Base-by-base conservation (phyloP, 2,797 vertebrate species). In the Anguilla obscura region DNA sequence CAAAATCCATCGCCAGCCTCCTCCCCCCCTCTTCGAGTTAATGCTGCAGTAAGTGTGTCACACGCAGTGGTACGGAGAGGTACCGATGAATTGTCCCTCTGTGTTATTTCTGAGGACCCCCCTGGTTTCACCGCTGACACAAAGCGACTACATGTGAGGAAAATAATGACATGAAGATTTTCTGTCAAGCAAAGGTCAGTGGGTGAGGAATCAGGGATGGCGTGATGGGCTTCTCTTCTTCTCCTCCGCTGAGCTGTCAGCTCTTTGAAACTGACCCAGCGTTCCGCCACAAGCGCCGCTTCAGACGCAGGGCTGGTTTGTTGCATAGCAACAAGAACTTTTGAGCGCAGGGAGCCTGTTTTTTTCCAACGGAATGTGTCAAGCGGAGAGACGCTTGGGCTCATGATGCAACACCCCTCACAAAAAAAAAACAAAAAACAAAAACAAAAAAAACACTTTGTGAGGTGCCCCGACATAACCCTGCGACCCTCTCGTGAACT, bases 281-380 rank as follows among this genome's bases (percentile, higher is more conserved):
- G 88, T 87, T 88, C 66, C 85, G 84, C 93, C 89, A 89, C 90
- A 88, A 90, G 87, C 90, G 93, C 94, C 92, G 93, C 92, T 95
- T 93, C 94, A 91, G 88, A 91, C 92, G 92, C 94, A 91, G 93
- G 94, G 93, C 94, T 94, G 94, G 94, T 95, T 92, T 94, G 96
- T 96, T 96, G 96, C 96, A 95, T 96, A 96, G 96, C 96, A 96
- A 96, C 96, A 92, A 91, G 91, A 95, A 95, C 92, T 94, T 94
- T 94, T 93, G 92, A 94, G 93, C 91, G 92, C 94, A 93, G 89
- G 90, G 93, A 50, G 95, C 94, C 95, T 91, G 14, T 18, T 85
- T 94, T 95, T 95, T 93, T 93, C 92, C 92, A 92, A 92, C 91
- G 93, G 93, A 95, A 95, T 94, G 94, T 95, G 94, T 95, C 93